phyloP scores from a whole-genome alignment of 2,797 vertebrate species.

The Oophaga sylvatica region DNA sequence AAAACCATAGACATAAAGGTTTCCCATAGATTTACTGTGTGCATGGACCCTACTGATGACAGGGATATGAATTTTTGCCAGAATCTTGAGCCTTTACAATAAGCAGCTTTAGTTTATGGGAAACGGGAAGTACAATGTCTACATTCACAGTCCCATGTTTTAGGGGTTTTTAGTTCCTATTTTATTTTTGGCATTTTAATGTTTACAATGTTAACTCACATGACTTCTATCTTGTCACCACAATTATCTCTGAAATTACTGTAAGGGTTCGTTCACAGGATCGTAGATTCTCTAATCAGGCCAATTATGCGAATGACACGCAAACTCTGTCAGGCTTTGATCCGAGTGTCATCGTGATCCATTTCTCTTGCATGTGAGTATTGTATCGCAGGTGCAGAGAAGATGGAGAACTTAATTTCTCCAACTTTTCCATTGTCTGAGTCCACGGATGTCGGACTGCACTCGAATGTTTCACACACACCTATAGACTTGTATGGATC shows the following conservation, averaged over 20 bases:
- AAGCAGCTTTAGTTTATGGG: slow-evolving; percentile 5
- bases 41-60: not conserved
- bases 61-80: not conserved
- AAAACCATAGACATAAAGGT: not conserved
- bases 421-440: no score
- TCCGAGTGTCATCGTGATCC: no score
- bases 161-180: not conserved
- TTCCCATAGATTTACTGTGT: not conserved
- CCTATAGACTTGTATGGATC: no score
- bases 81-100: not conserved
- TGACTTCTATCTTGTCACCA: slow-evolving; percentile 6
- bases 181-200: not conserved
- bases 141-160: not conserved
- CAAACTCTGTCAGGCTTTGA: no score
- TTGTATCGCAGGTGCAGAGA: no score
- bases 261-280: not conserved
- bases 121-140: slow-evolving; percentile 7
- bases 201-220: not conserved
- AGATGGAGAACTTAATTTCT: no score
- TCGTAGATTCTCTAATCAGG: no score
- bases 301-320: no score
- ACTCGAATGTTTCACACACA: no score
- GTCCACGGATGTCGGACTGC: no score
- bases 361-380: no score
- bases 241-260: slow-evolving; percentile 14